A percentile compares a stretch with the other conserved stretches of the same genome.
Evolutionary conservation across 2,797 vertebrate species (phyloP).

Genomic region (Potorous gilbertii): DNA sequence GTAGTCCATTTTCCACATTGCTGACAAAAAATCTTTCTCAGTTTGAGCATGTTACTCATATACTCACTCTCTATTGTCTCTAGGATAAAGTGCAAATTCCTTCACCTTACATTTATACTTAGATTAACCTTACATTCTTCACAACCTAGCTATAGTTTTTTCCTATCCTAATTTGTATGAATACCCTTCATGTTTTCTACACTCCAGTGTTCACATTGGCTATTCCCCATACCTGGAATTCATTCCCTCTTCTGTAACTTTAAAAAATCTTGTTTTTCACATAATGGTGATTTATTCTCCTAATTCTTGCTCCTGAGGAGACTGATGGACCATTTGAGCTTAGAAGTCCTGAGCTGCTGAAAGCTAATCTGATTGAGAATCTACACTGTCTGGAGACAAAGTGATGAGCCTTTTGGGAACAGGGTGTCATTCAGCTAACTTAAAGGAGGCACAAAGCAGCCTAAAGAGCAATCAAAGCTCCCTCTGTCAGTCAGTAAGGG

Average conservation of each 20-base stretch:
- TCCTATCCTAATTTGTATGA: background rate
- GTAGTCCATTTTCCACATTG: background rate
- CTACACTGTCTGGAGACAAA: background rate
- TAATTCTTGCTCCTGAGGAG: background rate
- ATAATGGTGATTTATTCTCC: background rate
- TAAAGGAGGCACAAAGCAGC: background rate
- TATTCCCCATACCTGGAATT: background rate
- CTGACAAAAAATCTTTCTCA: background rate
- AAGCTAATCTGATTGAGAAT: background rate
- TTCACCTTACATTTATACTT: background rate
- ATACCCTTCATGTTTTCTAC: background rate
- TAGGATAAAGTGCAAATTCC: background rate
- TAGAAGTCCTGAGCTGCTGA: background rate
- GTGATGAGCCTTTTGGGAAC: background rate
- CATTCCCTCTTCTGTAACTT: background rate
- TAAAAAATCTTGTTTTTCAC: background rate
- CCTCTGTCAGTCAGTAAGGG: background rate
- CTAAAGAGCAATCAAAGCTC: background rate
- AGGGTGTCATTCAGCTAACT: background rate
- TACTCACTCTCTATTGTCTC: background rate
- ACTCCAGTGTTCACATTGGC: background rate
- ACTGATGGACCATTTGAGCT: background rate
- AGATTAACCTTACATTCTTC: background rate
- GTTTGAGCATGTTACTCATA: background rate
- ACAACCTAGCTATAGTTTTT: background rate